A percentile compares a stretch with the other conserved stretches of the same genome.
phyloP scores from a whole-genome alignment of 2,888 invertebrate species.

The Vandiemenella viatica region DNA sequence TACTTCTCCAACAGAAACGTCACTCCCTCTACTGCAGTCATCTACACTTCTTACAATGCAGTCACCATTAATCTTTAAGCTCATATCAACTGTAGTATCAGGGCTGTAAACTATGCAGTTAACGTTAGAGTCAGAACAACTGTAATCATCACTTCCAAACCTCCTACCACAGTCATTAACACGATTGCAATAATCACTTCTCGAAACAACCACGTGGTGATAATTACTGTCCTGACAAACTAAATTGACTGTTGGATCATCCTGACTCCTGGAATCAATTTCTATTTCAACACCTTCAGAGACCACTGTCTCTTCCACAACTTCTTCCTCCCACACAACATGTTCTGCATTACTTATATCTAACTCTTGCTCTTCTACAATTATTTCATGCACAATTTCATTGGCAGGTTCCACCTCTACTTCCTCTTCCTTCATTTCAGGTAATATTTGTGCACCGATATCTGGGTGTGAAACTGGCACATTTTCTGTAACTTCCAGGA shows the following conservation, averaged over 20 bases:
- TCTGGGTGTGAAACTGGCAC: background rate
- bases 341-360: constrained; percentile 8
- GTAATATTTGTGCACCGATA: background rate
- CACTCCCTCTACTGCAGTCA: constrained; percentile 9
- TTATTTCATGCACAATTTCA: constrained; percentile 1
- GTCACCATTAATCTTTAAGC: no score
- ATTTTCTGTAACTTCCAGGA: constrained; percentile 25
- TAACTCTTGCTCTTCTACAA: constrained; percentile 5
- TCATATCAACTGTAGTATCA: no score
- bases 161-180: no score
- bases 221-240: constrained; percentile 12
- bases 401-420: background rate
- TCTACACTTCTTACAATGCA: constrained; percentile 1
- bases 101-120: no score
- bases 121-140: no score
- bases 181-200: no score
- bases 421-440: background rate
- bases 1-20: constrained; percentile 4
- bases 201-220: constrained; percentile 4
- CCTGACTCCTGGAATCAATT: constrained; percentile 16
- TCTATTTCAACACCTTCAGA: constrained; percentile 27
- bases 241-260: constrained; percentile 16
- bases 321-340: constrained; percentile 24
- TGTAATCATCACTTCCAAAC: no score
- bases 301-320: constrained; percentile 29